Base-by-base conservation (phyloP, 2,888 invertebrate genomes). In the Litoditis marina region DNA sequence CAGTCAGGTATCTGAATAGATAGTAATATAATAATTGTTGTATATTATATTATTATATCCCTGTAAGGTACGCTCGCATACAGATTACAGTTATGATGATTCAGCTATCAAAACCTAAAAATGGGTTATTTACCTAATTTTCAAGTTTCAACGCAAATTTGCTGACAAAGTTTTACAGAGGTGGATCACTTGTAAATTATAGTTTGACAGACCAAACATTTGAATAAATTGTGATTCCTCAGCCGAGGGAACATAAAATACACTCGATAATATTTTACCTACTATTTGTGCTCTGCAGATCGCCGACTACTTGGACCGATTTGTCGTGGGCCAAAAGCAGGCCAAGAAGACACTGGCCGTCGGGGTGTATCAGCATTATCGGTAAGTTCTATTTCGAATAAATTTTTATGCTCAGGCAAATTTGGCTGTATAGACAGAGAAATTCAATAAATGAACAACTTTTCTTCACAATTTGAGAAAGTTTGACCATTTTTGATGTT, bases 301-400 rank as follows among this genome's bases (percentile, higher is more conserved):
- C 69, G 94, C 91, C 86, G 92, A 94, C 82, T 96, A 92, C 85
- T 86, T 98, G 71, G 92, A 96, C 86, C 90, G 91, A 82, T 94
- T 94, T 86, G 96, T 98, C 16, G 90, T 99, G 27, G 98, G 96
- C 0, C 75, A 75, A 62, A 62, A 71, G 32, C 68, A 73, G 84
- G 96, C 96, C 1, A 98, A 98, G 86, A 95, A 95, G 86, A 94
- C 95, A 42, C 86, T 98, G 39, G 90, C 95, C 0, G 96, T 96
- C 36, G 95, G 96, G 13, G 96, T 98, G 0, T 98, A 98, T 86
- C 95, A 96, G 86, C 98, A 98, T 84, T 98, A 96, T 55, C 65
- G 66, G 62, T 56, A 8, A 8, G 50, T 19, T 81, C n/a, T n/a
- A n/a, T n/a, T n/a, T n/a, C n/a, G n/a, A n/a, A n/a, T n/a, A n/a